Base-by-base conservation (phyloP, 2,113 vertebrate species). In the Climacteris rufus region DNA sequence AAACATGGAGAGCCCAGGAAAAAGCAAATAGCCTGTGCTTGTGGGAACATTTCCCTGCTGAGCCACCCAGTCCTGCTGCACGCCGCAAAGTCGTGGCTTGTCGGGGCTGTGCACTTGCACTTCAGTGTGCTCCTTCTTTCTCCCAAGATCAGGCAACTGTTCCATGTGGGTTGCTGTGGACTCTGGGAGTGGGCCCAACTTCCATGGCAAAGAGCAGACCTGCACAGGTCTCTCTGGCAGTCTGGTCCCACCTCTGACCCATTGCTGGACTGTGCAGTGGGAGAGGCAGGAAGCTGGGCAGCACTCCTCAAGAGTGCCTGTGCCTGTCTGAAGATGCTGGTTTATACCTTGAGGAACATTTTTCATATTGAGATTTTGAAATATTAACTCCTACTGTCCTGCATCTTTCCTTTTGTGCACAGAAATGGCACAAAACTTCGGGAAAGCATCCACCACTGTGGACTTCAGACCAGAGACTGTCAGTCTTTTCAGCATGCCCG, bases 91-190 rank as follows among this genome's bases (percentile, higher is more conserved):
- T 30, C 66, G 12, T 53, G 25, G 45, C 70, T 71, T 31, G 16
- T 74, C 35, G 64, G 64, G 49, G 28, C 1, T 0, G 9, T 13
- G 56, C 0, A 1, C 49, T 91, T 0, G 0, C 57, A 30, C 49
- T 72, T 66, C 42, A 27, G 0, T 30, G 8, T 42, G 35, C 31
- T 57, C 30, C 1, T 11, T 31, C 18, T 52, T 37, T 25, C 28
- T 20, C 25, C 23, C 11, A 14, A 49, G 52, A 79, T 11, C 13
- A 40, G 61, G 13, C 16, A 56, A 1, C 10, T 52, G 4, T 30
- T 83, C 24, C 33, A 0, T 16, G 14, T 18, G 24, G 22, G 31
- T 45, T 9, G 7, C 37, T 84, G 50, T 83, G 59, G 71, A 4
- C 49, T 39, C 24, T 80, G 66, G 68, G 57, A 64, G 2, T 1